Evolutionary conservation across 1,140 invertebrate species (phyloP), one percentile per base, ranked within the genome.

Genomic region (Limonius californicus): DNA sequence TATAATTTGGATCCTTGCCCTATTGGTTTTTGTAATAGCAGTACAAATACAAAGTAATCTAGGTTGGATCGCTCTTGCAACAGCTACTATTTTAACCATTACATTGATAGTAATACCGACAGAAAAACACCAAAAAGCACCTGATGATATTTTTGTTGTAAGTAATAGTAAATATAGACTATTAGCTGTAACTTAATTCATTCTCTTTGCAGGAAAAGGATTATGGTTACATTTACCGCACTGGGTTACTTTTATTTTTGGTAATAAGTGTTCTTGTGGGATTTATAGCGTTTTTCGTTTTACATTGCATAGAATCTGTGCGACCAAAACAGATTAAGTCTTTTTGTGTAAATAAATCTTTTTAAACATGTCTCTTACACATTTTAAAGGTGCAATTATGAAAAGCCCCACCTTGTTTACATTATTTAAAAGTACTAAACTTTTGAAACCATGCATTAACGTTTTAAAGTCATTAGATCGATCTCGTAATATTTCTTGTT

Each of bases 151-250:
- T n/a, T n/a, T n/a, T n/a, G n/a, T n/a, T n/a, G n/a, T n/a, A n/a
- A n/a, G n/a, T n/a, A n/a, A n/a, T n/a, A n/a, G n/a, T n/a, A n/a
- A 32, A 32, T 32, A 32, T 32, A 11, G 4, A 32, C 4, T 11
- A 32, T 32, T 11, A 6, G 11, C 11, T 32, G 4, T 32, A 6
- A 6, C 11, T 32, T 32, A 32, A 32, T 32, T 6, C 27, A 64
- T 58, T 72, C 68, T 69, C 65, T 72, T 84, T 83, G 50, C 70
- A 85, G 83, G 76, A 79, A 15, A 83, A 82, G 54, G 83, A 86
- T 67, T 79, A 81, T 58, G 67, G 80, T n/a, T 81, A 82, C 60
- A 71, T 85, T 21, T 83, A 82, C 77, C 77, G 82, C 68, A 71
- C 80, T 27, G 67, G 79, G 32, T 71, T 84, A 11, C 59, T 83